phyloP scores from a whole-genome alignment of 2,888 invertebrate species.

The Trichacis sp. region DNA sequence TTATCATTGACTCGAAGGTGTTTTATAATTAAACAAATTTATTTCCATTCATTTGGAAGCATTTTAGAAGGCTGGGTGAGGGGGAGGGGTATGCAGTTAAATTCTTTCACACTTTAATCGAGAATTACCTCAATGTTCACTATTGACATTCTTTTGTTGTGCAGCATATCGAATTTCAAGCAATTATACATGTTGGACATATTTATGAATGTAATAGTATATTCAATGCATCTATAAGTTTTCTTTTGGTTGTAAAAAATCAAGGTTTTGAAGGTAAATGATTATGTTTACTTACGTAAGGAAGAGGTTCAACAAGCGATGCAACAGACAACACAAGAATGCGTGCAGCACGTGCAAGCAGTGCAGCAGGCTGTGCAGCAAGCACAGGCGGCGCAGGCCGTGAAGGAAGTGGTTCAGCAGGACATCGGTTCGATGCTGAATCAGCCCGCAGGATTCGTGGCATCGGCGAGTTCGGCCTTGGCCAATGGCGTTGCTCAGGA shows the following conservation, averaged over 20 bases:
- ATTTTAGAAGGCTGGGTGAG: too few relatives aligned
- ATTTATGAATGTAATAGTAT: too few relatives aligned
- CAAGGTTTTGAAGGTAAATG: neutral
- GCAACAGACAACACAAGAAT: constrained; percentile 64
- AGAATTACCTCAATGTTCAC: too few relatives aligned
- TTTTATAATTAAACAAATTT: too few relatives aligned
- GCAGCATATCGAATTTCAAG: too few relatives aligned
- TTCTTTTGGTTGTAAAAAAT: too few relatives aligned
- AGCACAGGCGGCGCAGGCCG: constrained; percentile 65
- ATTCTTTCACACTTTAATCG: neutral
- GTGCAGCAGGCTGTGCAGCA: constrained; percentile 67
- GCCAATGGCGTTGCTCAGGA: constrained; percentile 65
- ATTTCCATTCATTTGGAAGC: too few relatives aligned
- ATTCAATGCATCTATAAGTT: too few relatives aligned
- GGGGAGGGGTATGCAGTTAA: neutral
- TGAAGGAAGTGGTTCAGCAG: constrained; percentile 67
- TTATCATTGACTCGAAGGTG: too few relatives aligned
- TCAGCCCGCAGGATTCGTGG: constrained; percentile 64
- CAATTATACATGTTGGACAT: too few relatives aligned
- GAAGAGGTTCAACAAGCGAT: constrained; percentile 57
- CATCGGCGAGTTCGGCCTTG: constrained; percentile 63
- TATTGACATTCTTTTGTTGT: too few relatives aligned
- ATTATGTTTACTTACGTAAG: neutral
- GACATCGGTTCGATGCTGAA: constrained; percentile 65
- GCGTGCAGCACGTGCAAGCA: constrained; percentile 63